phyloP scores from a whole-genome alignment of 2,797 vertebrate species.

The Sparidentex hasta region DNA sequence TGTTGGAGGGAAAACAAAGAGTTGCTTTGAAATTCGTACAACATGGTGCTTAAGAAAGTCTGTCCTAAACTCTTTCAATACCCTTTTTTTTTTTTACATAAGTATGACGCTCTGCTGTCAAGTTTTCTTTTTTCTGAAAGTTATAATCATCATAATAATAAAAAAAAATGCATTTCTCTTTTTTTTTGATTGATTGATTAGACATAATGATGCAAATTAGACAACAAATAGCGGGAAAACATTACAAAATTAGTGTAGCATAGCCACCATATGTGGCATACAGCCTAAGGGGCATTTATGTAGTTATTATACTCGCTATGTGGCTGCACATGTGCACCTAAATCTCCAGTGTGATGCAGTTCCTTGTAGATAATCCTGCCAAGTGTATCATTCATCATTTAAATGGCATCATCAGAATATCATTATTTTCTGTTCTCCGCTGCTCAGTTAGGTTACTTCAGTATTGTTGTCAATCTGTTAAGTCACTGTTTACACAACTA shows the following conservation, averaged over 20 bases:
- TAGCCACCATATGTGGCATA: background rate
- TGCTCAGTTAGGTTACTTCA: background rate
- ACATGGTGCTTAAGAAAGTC: background rate
- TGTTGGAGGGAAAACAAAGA: background rate
- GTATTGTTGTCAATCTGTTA: background rate
- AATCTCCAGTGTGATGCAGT: background rate
- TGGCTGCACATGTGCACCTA: background rate
- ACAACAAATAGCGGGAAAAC: background rate
- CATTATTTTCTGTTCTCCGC: background rate
- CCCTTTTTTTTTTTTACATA: background rate
- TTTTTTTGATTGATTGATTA: background rate
- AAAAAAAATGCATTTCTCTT: background rate
- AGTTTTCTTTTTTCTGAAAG: background rate
- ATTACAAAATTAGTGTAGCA: background rate
- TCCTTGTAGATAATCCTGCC: background rate
- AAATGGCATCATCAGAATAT: background rate
- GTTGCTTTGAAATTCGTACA: conserved; percentile 1
- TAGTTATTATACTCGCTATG: background rate
- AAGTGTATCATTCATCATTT: background rate
- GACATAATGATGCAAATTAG: background rate
- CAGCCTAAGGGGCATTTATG: background rate
- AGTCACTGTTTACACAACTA: background rate
- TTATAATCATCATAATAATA: background rate
- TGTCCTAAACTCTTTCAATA: background rate
- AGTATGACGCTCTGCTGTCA: background rate